Percentiles rank a stretch among this genome's conserved stretches.
phyloP scores from a whole-genome alignment of 2,797 vertebrate species.

The Mormyrops attenuatus region DNA sequence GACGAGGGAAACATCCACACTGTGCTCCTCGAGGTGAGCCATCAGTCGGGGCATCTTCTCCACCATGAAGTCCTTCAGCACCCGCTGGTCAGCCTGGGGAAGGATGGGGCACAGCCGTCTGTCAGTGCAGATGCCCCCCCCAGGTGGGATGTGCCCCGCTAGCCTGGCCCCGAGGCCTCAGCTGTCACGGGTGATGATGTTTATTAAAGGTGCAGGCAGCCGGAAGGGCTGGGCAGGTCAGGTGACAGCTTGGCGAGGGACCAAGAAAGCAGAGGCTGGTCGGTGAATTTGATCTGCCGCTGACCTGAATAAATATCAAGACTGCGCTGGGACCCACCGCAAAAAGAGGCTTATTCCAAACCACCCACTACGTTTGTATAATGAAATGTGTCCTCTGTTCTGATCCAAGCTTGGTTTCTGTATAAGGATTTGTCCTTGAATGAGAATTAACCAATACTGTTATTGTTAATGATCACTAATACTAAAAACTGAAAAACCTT shows the following conservation, averaged over 20 bases:
- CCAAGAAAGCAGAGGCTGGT: background rate
- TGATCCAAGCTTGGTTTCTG: background rate
- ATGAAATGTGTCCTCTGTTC: background rate
- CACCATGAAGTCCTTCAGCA: constrained; percentile 80
- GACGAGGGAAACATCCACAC: constrained; percentile 77
- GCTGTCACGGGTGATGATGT: background rate
- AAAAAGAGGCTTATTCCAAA: background rate
- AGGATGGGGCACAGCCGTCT: background rate
- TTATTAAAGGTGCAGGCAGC: background rate
- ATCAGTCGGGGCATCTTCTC: constrained; percentile 83
- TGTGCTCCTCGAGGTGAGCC: constrained; percentile 72
- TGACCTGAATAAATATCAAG: background rate
- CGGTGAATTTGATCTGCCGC: background rate
- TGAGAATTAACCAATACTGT: background rate
- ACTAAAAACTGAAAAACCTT: background rate
- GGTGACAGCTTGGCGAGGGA: background rate
- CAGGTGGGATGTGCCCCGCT: background rate
- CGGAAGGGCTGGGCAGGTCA: background rate
- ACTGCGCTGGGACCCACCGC: background rate
- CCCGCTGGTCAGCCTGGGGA: constrained; percentile 83
- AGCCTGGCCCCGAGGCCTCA: background rate
- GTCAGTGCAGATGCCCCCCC: background rate
- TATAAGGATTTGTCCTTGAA: background rate
- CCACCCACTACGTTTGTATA: background rate
- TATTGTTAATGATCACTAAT: background rate